Evolutionary conservation across 1,140 invertebrate genomes (phyloP), one percentile per base, ranked within the genome.

Genomic region (Bombus vancouverensis): DNA sequence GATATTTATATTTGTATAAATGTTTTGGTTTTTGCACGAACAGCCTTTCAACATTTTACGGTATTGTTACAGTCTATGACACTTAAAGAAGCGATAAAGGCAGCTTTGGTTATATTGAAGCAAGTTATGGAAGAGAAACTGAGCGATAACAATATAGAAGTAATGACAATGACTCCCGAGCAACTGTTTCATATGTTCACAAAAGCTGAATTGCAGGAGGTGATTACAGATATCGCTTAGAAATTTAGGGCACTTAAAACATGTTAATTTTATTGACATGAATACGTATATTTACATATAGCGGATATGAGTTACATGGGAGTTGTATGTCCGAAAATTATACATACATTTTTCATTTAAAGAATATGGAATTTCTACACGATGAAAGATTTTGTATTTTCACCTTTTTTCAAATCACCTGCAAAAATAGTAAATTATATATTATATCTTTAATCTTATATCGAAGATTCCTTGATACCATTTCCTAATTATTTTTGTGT

Each of bases 51-150:
- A n/a, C 28, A 0, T 42, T 86, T 70, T 83, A 79, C 86, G 57
- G 87, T 87, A 93, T 91, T 92, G 90, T 96, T 97, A 34, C 96
- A 99, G 98, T 98, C 98, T 22, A 99, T 99, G 97, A 99, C 98
- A 1, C 94, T 99, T n/a, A 97, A 98, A 86, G 99, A 99, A 96
- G 99, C 99, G 28, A 97, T 98, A 80, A 99, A 98, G 92, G 94
- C 98, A 59, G 97, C 98, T 5, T 95, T 99, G 28, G 98, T 98
- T 15, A 99, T 99, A 92, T 95, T 99, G 3, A 99, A 99, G 93
- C 99, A 99, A 96, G 99, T 99, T 0, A 99, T 99, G 99, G 99
- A 99, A 94, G 99, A 99, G 95, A 99, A 99, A 95, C 95, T 99
- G 0, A 99, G 98, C 88, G 98, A 98, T 47, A 98, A 97, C 59